Conservation (phyloP, 2,113 vertebrate species). For the Pheucticus melanocephalus region DNA sequence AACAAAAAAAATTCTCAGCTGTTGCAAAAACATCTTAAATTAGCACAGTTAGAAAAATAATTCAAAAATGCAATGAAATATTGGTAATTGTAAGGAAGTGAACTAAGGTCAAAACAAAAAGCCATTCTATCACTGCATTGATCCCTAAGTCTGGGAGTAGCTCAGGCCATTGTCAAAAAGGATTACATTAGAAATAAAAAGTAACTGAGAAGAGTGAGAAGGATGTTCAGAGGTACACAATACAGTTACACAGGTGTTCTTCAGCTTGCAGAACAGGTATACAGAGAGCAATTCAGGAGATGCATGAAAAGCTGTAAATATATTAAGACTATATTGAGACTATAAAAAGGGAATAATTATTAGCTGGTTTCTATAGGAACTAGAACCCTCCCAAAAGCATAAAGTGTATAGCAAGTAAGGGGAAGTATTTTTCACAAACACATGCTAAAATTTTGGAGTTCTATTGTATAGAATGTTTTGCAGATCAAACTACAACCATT, state of each 20-base stretch:
- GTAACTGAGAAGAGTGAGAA: background rate
- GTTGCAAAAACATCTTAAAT: background rate
- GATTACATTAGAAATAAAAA: background rate
- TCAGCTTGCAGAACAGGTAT: background rate
- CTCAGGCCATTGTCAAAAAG: background rate
- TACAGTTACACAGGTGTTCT: background rate
- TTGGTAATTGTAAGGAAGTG: background rate
- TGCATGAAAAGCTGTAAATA: background rate
- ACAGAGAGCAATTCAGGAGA: background rate
- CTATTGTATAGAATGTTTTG: background rate
- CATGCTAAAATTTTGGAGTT: background rate
- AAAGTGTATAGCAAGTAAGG: background rate
- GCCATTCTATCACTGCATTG: background rate
- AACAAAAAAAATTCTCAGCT: background rate
- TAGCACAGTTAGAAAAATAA: background rate
- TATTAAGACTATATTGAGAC: background rate
- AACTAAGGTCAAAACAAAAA: background rate
- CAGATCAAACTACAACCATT: background rate
- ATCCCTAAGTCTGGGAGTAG: background rate
- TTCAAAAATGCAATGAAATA: background rate
- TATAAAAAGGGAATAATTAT: background rate
- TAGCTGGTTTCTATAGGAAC: background rate
- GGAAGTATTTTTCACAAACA: background rate
- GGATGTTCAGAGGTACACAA: background rate
- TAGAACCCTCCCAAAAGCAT: background rate